Conservation (phyloP, 2,797 vertebrate species). For the Benthosema pterotum region DNA sequence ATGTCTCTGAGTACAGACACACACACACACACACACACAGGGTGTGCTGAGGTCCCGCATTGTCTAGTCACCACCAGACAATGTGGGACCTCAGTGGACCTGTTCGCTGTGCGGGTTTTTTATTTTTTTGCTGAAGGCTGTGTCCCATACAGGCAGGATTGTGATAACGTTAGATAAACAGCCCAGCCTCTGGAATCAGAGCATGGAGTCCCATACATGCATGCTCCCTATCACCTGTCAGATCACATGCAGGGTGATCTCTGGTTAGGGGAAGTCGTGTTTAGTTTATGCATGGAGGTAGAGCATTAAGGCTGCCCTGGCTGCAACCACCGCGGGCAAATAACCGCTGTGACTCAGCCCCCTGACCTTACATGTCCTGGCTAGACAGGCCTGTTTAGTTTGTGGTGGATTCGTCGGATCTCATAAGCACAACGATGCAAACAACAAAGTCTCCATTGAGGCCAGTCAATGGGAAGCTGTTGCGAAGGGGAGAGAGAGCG, state of each 20-base stretch:
- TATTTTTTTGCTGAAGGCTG: conserved; percentile 47
- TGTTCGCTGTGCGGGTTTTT: conserved; percentile 68
- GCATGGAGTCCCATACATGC: conserved; percentile 1
- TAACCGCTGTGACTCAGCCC: conserved; percentile 49
- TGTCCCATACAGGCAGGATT: conserved; percentile 30
- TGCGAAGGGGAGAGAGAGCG: conserved; percentile 28
- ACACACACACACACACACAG: no score
- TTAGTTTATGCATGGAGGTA: conserved; percentile 20
- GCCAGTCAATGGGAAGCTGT: conserved; percentile 64
- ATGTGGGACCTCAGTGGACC: conserved; percentile 66
- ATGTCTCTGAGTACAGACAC: conserved; percentile 48
- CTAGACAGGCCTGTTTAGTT: conserved; percentile 47
- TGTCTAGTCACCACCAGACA: conserved; percentile 46
- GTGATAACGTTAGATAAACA: conserved; percentile 58
- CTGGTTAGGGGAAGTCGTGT: conserved; percentile 32
- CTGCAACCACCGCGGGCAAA: conserved; percentile 19
- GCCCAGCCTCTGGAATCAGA: not conserved
- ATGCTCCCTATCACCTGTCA: conserved; percentile 42
- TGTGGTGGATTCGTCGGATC: conserved; percentile 55
- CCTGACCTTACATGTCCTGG: conserved; percentile 60
- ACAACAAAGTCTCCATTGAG: conserved; percentile 75
- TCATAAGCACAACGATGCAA: conserved; percentile 55
- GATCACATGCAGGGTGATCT: conserved; percentile 49
- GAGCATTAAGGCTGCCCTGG: conserved; percentile 16
- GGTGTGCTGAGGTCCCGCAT: no score